phyloP scores from a whole-genome alignment of 2,797 vertebrate genomes.

The Lepus townsendii region DNA sequence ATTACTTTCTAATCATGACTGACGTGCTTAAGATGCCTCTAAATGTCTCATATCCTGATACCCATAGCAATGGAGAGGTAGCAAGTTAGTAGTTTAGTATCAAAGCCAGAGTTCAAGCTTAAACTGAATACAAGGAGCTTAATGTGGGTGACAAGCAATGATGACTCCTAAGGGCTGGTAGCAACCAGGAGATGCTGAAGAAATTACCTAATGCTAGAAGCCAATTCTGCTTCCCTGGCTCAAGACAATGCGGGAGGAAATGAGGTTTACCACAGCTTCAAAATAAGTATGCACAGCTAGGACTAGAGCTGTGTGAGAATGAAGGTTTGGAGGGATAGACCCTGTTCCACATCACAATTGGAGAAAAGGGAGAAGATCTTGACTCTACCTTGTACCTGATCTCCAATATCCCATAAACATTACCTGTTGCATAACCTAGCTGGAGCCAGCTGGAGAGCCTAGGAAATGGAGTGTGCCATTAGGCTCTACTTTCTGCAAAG shows the following conservation, averaged over 20 bases:
- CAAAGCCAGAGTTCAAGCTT: neutral
- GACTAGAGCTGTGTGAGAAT: rapidly evolving
- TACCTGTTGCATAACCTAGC: neutral
- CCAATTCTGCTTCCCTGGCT: neutral
- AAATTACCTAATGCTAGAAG: neutral
- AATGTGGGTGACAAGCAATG: neutral
- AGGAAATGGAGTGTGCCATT: neutral
- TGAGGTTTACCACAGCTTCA: too few relatives aligned
- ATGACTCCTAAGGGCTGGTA: neutral
- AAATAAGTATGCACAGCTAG: neutral
- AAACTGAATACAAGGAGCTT: neutral
- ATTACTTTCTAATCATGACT: neutral
- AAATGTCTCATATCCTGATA: slow-evolving; percentile 10
- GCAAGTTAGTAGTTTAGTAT: neutral
- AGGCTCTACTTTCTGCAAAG: neutral
- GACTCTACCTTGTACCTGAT: neutral
- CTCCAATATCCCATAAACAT: neutral
- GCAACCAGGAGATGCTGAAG: neutral
- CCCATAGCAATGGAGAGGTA: neutral
- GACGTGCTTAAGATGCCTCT: neutral
- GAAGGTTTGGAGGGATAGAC: neutral
- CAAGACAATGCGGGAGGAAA: neutral
- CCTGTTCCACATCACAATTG: neutral
- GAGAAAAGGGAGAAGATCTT: too few relatives aligned
- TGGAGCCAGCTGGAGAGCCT: neutral